Evolutionary conservation across 2,888 invertebrate species (phyloP).

Genomic region (Rotaria socialis): DNA sequence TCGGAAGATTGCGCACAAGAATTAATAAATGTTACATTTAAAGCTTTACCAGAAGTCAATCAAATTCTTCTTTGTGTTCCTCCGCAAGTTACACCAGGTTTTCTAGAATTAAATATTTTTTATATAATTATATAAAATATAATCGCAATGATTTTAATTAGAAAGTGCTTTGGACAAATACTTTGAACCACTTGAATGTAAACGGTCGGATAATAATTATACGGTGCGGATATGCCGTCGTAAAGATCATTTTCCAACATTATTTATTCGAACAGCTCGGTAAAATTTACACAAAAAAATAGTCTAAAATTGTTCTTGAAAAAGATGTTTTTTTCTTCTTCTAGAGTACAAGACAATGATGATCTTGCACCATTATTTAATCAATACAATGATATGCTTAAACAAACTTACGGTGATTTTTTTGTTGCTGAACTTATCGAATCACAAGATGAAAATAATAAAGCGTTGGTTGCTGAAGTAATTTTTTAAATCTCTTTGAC

Average conservation of each 20-base stretch:
- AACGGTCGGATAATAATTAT: conserved; percentile 12
- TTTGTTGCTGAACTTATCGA: conserved; percentile 60
- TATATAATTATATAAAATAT: not conserved
- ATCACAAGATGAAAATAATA: conserved; percentile 59
- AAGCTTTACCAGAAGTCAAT: conserved; percentile 43
- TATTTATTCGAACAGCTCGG: conserved; percentile 40
- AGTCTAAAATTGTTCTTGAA: not conserved
- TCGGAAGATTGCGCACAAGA: conserved; percentile 44
- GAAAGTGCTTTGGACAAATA: conserved; percentile 33
- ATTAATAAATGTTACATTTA: conserved; percentile 43
- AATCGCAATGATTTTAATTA: not conserved
- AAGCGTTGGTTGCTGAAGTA: conserved; percentile 59
- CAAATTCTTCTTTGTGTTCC: conserved; percentile 45
- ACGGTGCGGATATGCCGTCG: conserved; percentile 31
- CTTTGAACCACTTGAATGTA: not conserved
- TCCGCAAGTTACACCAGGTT: not conserved
- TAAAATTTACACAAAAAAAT: not conserved
- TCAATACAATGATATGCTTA: conserved; percentile 57
- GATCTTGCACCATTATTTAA: conserved; percentile 60
- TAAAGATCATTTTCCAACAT: conserved; percentile 42
- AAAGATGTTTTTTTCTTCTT: not conserved
- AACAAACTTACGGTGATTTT: conserved; percentile 57
- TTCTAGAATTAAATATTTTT: too few species aligned
- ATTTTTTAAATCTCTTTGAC: not conserved
- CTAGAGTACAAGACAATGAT: conserved; percentile 57